phyloP scores from a whole-genome alignment of 2,113 vertebrate genomes.

The Cololabis saira region DNA sequence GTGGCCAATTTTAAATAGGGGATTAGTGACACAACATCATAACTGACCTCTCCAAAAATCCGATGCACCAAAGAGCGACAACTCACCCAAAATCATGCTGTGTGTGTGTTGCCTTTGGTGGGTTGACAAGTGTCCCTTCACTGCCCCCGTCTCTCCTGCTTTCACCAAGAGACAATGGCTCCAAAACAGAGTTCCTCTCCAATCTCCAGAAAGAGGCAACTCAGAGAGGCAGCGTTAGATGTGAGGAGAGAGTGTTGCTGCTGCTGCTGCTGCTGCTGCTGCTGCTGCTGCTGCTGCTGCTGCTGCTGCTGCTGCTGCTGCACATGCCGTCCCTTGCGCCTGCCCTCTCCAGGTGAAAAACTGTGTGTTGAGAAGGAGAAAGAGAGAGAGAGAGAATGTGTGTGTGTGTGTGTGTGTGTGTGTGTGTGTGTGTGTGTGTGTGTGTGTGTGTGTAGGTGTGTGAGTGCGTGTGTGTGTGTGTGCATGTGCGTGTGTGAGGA shows the following conservation, averaged over 20 bases:
- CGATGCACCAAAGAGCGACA: slow-evolving; percentile 39
- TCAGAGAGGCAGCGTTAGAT: slow-evolving; percentile 74
- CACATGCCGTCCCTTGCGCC: slow-evolving; percentile 70
- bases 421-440: slow-evolving; percentile 17
- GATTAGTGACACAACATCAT: slow-evolving; percentile 59
- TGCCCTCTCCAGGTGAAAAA: slow-evolving; percentile 81
- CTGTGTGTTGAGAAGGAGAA: slow-evolving; percentile 42
- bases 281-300: slow-evolving; percentile 60
- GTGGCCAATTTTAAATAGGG: slow-evolving; percentile 54
- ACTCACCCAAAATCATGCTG: slow-evolving; percentile 86
- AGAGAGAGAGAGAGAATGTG: slow-evolving; percentile 18
- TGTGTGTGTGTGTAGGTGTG: slow-evolving; percentile 12
- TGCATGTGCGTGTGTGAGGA: slow-evolving; percentile 22
- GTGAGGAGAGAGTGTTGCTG: slow-evolving; percentile 65
- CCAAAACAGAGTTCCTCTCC: slow-evolving; percentile 68
- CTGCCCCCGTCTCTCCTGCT: slow-evolving; percentile 52
- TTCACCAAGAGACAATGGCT: slow-evolving; percentile 66
- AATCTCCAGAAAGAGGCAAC: slow-evolving; percentile 69
- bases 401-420: slow-evolving; percentile 10
- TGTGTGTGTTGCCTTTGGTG: slow-evolving; percentile 57
- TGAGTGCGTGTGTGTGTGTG: slow-evolving; percentile 8
- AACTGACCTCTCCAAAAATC: slow-evolving; percentile 59
- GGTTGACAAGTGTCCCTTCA: slow-evolving; percentile 55
- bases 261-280: slow-evolving; percentile 64
- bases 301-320: slow-evolving; percentile 58